Percentiles rank a stretch among this genome's conserved stretches.
Conservation (phyloP, 1,140 invertebrate genomes). For the Pseudoatta argentina region DNA sequence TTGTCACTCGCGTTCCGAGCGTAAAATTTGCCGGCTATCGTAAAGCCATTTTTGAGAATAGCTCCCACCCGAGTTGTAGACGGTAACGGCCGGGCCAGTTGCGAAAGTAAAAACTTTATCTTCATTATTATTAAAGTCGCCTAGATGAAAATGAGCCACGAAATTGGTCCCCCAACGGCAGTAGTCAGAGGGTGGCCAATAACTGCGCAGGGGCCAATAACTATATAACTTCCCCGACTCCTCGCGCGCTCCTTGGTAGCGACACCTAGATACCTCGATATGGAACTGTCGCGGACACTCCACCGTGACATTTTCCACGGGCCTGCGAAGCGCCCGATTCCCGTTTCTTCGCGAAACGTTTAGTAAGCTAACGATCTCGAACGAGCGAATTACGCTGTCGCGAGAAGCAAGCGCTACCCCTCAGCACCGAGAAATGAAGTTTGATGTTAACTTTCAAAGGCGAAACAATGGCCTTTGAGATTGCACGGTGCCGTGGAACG, state of each 20-base stretch:
- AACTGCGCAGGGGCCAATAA: constrained; percentile 76
- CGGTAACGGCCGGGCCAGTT: constrained; percentile 30
- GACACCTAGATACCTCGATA: constrained; percentile 75
- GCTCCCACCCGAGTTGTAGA: constrained; percentile 55
- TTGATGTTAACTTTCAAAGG: constrained; percentile 62
- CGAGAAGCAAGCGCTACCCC: constrained; percentile 24
- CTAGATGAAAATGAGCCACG: constrained; percentile 76
- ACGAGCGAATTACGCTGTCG: constrained; percentile 52
- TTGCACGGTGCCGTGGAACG: constrained; percentile 39
- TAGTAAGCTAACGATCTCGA: constrained; percentile 61
- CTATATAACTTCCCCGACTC: constrained; percentile 71
- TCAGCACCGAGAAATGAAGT: constrained; percentile 50
- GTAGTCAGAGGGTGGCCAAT: constrained; percentile 66
- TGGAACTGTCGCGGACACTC: constrained; percentile 64
- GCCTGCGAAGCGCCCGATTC: background rate
- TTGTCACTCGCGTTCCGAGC: constrained; percentile 3
- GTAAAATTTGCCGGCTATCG: constrained; percentile 49
- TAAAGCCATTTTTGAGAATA: constrained; percentile 62
- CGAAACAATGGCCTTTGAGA: constrained; percentile 62
- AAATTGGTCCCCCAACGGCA: constrained; percentile 75
- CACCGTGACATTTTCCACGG: constrained; percentile 39
- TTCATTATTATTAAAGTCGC: constrained; percentile 76
- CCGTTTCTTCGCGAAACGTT: constrained; percentile 51
- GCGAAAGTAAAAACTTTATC: constrained; percentile 67
- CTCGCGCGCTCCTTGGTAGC: constrained; percentile 65